Evolutionary conservation across 1,140 invertebrate species (phyloP).

Genomic region (Megathymus violae): DNA sequence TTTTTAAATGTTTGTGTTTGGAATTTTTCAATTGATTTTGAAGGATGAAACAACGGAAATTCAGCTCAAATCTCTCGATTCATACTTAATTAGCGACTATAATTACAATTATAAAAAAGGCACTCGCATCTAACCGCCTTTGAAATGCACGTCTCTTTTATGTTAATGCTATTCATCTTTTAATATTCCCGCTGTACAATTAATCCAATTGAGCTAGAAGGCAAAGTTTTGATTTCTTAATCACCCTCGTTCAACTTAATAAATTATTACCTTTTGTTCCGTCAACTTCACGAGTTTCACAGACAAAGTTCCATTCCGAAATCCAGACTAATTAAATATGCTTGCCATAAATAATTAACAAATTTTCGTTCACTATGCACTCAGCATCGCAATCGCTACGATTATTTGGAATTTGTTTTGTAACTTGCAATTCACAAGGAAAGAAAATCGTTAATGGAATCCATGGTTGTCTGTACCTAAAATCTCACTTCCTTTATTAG

Average conservation of each 20-base stretch:
- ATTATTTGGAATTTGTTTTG: neutral
- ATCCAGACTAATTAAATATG: constrained; percentile 16
- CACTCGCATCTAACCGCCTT: too few species aligned
- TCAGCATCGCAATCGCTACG: neutral
- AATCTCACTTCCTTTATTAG: too few species aligned
- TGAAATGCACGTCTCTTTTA: constrained; percentile 1
- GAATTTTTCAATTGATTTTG: too few species aligned
- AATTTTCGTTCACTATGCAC: neutral
- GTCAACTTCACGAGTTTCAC: constrained; percentile 8
- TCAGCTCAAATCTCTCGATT: too few species aligned
- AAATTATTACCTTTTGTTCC: constrained; percentile 21
- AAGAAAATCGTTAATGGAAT: too few species aligned
- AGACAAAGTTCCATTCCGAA: constrained; percentile 9
- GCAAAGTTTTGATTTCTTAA: constrained; percentile 25
- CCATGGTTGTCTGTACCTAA: too few species aligned
- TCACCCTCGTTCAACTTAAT: constrained; percentile 18
- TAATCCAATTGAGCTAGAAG: constrained; percentile 16
- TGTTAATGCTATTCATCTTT: neutral
- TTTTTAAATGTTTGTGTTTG: too few species aligned
- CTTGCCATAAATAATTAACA: constrained; percentile 13
- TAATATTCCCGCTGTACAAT: neutral
- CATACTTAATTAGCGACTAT: too few species aligned
- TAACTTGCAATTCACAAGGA: neutral
- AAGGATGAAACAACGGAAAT: too few species aligned
- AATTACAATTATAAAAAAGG: too few species aligned